Evolutionary conservation across 2,888 invertebrate species (phyloP), one percentile per base, ranked within the genome.

Genomic region (Fragum fragum): DNA sequence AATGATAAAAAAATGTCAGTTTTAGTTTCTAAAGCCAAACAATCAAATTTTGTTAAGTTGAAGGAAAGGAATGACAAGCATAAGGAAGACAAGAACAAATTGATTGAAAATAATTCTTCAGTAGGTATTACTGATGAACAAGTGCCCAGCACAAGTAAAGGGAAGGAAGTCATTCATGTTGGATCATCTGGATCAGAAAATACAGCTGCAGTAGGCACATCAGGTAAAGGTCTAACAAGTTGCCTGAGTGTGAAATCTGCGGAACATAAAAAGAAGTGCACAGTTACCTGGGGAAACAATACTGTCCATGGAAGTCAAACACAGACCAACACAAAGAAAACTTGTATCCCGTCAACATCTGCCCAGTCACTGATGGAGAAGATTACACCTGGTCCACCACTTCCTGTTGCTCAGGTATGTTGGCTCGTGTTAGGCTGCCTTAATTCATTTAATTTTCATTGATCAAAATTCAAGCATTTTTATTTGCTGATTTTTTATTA

Each of bases 321-420:
- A 57, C 57, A 57, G 28, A 57, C 26, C 1, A 26, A n/a, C n/a
- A 11, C 14, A 14, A 9, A 57, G 28, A 57, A 26, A 26, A n/a
- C 11, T 21, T 3, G 14, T 18, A 57, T 57, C 7, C 14, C n/a
- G n/a, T 63, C 36, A 63, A n/a, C n/a, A n/a, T 21, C 42, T 21
- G 66, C 61, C 16, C n/a, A 61, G 36, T 32, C 29, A 18, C 53
- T 36, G 18, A 72, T 72, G 71, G 21, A 72, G 16, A 55, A 72
- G 57, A 72, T 55, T 57, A 28, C 57, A 14, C 55, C 32, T 21
- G 36, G 53, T 7, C 23, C 57, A 1, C 21, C 57, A 39, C 16
- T n/a, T 14, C 28, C 21, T 26, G 1, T 26, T 26, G 9, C 26
- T 9, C 28, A 32, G 61, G 61, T 28, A 29, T 32, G 61, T 32